Conservation (phyloP, 2,888 invertebrate genomes). For the Synergus gifuensis region DNA sequence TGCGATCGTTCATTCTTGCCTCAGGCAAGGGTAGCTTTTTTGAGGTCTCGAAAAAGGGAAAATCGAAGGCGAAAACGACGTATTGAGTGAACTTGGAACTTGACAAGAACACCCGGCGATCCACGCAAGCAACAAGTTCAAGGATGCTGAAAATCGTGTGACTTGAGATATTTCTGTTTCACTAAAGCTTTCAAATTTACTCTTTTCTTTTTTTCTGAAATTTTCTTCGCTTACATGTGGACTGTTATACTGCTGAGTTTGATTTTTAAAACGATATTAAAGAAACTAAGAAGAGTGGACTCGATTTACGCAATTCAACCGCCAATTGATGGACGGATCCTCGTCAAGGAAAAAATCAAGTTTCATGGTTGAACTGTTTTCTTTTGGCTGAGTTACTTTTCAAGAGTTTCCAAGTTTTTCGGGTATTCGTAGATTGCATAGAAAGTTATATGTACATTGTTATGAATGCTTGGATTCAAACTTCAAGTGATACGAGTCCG, state of each 20-base stretch:
- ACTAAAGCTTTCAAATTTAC: neutral
- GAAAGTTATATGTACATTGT: neutral
- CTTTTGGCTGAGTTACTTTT: neutral
- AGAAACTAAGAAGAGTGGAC: slow-evolving; percentile 54
- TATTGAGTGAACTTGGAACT: slow-evolving; percentile 3
- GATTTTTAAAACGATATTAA: slow-evolving; percentile 61
- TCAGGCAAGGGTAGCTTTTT: neutral
- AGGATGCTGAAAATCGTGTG: slow-evolving; percentile 11
- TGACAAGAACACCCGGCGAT: neutral
- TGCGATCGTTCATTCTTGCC: neutral
- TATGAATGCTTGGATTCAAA: neutral
- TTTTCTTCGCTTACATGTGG: slow-evolving; percentile 63
- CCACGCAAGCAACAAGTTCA: slow-evolving; percentile 27
- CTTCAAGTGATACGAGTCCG: neutral
- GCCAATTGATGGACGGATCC: slow-evolving; percentile 1
- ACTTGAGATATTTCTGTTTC: neutral
- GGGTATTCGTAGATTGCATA: neutral
- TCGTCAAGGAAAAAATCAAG: slow-evolving; percentile 38
- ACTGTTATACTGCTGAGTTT: slow-evolving; percentile 62
- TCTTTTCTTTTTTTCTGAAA: neutral
- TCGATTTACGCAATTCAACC: slow-evolving; percentile 25
- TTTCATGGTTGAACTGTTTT: slow-evolving; percentile 46
- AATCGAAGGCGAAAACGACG: slow-evolving; percentile 31
- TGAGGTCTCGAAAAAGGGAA: slow-evolving; percentile 47
- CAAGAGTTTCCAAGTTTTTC: neutral